Percentiles rank a stretch among this genome's conserved stretches.
Conservation (phyloP, 2,113 vertebrate genomes). For the Bombycilla garrulus region DNA sequence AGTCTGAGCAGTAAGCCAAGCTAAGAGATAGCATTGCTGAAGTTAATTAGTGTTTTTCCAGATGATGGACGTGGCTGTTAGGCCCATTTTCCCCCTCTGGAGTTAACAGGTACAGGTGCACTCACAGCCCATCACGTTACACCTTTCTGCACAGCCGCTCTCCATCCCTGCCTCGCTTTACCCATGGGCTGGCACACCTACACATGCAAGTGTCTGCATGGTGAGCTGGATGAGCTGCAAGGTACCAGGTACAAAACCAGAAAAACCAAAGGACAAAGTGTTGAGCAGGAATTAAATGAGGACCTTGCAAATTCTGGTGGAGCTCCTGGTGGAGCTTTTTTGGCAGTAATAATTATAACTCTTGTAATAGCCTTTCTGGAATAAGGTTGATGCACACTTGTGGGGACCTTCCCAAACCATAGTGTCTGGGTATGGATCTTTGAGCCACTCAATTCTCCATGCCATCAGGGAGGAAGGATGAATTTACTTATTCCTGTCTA, state of each 20-base stretch:
- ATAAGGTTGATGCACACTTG: neutral
- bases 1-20: neutral
- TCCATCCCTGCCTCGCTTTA: neutral
- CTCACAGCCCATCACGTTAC: rapidly evolving
- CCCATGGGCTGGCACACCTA: neutral
- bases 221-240: neutral
- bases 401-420: neutral
- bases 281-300: neutral
- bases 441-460: neutral
- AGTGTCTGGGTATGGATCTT: neutral
- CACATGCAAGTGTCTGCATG: neutral
- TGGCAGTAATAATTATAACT: neutral
- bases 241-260: neutral
- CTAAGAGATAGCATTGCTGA: neutral
- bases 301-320: neutral
- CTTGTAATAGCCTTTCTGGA: neutral
- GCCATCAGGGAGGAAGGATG: neutral
- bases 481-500: neutral
- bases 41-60: neutral
- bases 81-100: neutral
- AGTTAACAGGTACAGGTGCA: neutral
- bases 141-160: neutral
- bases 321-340: neutral
- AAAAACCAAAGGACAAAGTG: neutral
- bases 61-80: neutral